Conservation (phyloP, 2,888 invertebrate species). For the Malacosoma neustria region DNA sequence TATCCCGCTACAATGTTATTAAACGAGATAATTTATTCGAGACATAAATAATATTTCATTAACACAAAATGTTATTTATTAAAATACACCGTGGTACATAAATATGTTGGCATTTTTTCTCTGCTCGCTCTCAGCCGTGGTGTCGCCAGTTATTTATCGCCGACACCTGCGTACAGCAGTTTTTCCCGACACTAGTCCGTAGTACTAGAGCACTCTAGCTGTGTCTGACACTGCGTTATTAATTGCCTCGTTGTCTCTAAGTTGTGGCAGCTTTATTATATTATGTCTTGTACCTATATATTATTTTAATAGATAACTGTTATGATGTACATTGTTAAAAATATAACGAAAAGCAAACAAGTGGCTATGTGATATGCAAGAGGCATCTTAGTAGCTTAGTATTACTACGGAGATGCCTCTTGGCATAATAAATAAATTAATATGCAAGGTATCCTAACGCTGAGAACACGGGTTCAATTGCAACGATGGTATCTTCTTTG, state of each 20-base stretch:
- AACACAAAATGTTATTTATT: background rate
- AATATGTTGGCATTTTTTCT: background rate
- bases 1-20: too few relatives aligned
- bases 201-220: constrained; percentile 32
- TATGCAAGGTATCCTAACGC: too few relatives aligned
- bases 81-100: background rate
- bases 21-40: background rate
- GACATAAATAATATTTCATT: background rate
- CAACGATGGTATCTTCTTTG: too few relatives aligned
- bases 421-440: too few relatives aligned
- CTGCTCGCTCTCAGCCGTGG: background rate
- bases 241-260: constrained; percentile 22
- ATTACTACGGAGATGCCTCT: too few relatives aligned
- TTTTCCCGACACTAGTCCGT: constrained; percentile 29
- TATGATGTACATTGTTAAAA: too few relatives aligned
- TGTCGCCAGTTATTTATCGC: constrained; percentile 29
- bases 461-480: too few relatives aligned
- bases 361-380: too few relatives aligned
- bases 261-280: constrained; percentile 1
- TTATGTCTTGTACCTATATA: constrained; percentile 15
- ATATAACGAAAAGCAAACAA: too few relatives aligned
- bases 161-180: constrained; percentile 42
- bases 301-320: constrained; percentile 5
- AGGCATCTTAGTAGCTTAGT: too few relatives aligned
- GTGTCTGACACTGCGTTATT: constrained; percentile 43